Evolutionary conservation across 2,888 invertebrate species (phyloP).

Genomic region (Hedychridium roseum): DNA sequence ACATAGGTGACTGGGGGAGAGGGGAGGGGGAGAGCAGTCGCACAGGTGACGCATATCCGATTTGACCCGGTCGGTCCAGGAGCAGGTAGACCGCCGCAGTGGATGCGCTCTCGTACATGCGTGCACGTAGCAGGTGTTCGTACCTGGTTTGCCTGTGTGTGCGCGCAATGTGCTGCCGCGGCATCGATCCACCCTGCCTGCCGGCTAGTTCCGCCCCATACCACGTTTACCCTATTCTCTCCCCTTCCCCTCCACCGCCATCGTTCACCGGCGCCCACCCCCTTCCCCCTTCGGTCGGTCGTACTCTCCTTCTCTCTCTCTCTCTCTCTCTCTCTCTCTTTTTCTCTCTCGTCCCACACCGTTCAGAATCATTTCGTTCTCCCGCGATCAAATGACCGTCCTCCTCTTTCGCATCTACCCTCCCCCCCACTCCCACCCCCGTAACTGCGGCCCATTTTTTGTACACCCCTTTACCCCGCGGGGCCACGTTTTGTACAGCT

Average conservation of each 20-base stretch:
- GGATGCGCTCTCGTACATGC: too few species aligned
- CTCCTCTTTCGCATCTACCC: background rate
- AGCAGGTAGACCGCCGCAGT: too few species aligned
- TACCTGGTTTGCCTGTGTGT: background rate
- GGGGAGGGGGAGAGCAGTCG: too few species aligned
- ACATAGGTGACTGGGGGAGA: too few species aligned
- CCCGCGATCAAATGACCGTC: background rate
- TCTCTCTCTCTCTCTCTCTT: constrained; percentile 1
- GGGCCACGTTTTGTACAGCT: too few species aligned
- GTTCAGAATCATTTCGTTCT: constrained; percentile 4
- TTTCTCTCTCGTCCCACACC: background rate
- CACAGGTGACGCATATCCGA: too few species aligned
- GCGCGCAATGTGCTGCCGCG: constrained; percentile 38
- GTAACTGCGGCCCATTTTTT: constrained; percentile 1
- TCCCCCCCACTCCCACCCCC: constrained; percentile 3
- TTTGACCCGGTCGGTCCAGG: too few species aligned
- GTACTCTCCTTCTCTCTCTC: constrained; percentile 6
- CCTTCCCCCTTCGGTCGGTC: too few species aligned
- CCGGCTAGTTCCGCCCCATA: constrained; percentile 48
- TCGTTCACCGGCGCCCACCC: constrained; percentile 27
- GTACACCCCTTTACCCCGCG: background rate
- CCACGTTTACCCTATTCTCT: constrained; percentile 25
- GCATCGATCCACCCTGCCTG: constrained; percentile 56
- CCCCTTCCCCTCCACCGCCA: constrained; percentile 19
- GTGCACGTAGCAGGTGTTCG: constrained; percentile 16